Evolutionary conservation across 2,888 invertebrate species (phyloP).

Genomic region (Punctoribates punctum): DNA sequence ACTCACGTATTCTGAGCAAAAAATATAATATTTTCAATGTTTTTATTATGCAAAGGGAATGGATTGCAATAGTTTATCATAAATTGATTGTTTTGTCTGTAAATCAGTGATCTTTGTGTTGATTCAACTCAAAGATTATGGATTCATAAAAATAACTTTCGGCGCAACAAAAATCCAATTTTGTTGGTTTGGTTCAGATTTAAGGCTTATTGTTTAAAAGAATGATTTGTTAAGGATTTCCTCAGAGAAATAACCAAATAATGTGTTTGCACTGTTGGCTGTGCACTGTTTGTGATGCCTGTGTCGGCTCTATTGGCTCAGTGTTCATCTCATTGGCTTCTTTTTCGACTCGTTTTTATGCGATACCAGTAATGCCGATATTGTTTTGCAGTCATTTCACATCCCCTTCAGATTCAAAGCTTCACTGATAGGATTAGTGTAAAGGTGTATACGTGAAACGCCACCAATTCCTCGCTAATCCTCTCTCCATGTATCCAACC

Average conservation of each 20-base stretch:
- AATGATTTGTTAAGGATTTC: slow-evolving; percentile 36
- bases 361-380: slow-evolving; percentile 32
- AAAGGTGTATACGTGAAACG: slow-evolving; percentile 34
- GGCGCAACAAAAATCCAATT: slow-evolving; percentile 30
- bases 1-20: slow-evolving; percentile 13
- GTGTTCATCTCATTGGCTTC: neutral
- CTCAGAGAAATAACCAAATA: slow-evolving; percentile 29
- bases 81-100: slow-evolving; percentile 38
- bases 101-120: slow-evolving; percentile 38
- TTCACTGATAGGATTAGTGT: slow-evolving; percentile 33
- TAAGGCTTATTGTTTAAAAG: slow-evolving; percentile 34
- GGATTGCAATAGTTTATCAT: slow-evolving; percentile 24
- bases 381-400: slow-evolving; percentile 35
- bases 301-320: neutral
- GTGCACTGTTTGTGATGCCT: no score
- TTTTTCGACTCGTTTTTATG: neutral
- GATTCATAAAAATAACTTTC: slow-evolving; percentile 35
- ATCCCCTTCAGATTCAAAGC: slow-evolving; percentile 31
- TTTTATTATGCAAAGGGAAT: slow-evolving; percentile 33
- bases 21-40: slow-evolving; percentile 28
- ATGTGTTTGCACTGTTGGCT: slow-evolving; percentile 4
- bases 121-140: slow-evolving; percentile 23
- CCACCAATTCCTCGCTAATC: slow-evolving; percentile 28
- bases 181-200: slow-evolving; percentile 32
- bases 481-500: slow-evolving; percentile 27